Evolutionary conservation across 2,888 invertebrate genomes (phyloP), one percentile per base, ranked within the genome.

Genomic region (Chloroclysta siterata): DNA sequence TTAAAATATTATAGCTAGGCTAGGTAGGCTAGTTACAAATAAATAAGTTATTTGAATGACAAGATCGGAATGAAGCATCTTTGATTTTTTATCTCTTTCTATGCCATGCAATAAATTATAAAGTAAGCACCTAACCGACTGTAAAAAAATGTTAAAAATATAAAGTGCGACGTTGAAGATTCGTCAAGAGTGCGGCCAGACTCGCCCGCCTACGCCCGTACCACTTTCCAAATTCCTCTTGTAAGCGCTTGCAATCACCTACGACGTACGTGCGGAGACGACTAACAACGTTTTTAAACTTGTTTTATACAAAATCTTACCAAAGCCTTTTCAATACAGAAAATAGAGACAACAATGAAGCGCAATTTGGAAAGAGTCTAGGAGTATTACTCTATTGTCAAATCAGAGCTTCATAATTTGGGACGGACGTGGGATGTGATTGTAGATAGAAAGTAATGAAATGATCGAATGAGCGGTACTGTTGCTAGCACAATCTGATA

Each of bases 161-260:
- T 84, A 86, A 85, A 85, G 82, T 85, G 87, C 86, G 85, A 86
- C 85, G 83, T 85, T 75, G 84, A 86, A 87, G 86, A 90, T 89
- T 87, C 89, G 89, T 90, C 88, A 89, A 86, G 88, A 85, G 81
- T 79, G 83, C 85, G 83, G 78, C 78, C 79, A 79, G 82, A 89
- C 92, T 85, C 76, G 92, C 87, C 92, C 92, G 92, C 93, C 92
- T 87, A 93, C 93, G 84, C 88, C 61, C 75, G 86, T 86, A 85
- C 89, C 84, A 90, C 92, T 93, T 93, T 93, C 92, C 92, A 93
- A 93, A 93, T 93, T 92, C 92, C 88, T 87, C 83, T 81, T 85
- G 87, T 84, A 85, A 88, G 87, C 85, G 83, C 85, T 82, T 85
- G 91, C 90, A 89, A 91, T 90, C 88, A 83, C 82, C 87, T 85